Percentiles rank a stretch among this genome's conserved stretches.
phyloP scores from a whole-genome alignment of 2,888 invertebrate genomes.

The Steinernema scapterisci region DNA sequence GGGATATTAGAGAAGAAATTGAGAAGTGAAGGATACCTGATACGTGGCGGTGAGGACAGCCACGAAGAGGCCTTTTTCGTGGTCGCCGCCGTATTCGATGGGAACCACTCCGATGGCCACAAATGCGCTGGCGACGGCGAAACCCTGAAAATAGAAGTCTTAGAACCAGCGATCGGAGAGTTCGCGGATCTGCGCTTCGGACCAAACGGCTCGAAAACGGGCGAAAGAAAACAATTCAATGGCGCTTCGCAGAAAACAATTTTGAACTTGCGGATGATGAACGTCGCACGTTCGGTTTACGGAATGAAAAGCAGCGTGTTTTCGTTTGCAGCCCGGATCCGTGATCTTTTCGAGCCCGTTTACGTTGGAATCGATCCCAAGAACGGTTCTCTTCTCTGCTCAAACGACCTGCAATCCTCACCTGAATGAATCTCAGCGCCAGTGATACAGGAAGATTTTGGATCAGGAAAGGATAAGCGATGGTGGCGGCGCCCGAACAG shows the following conservation, averaged over 20 bases:
- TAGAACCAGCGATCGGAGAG: no score
- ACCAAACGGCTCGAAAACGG: no score
- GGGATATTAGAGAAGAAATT: background rate
- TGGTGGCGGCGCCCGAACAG: background rate
- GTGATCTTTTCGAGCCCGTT: no score
- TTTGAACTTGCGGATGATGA: no score
- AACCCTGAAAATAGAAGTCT: constrained; percentile 5
- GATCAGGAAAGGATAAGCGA: constrained; percentile 2
- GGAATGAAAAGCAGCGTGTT: no score
- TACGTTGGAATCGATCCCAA: no score
- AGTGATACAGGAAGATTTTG: background rate
- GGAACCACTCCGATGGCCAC: constrained; percentile 13
- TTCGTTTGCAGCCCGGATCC: no score
- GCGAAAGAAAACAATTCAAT: no score
- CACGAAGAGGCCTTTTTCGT: constrained; percentile 9
- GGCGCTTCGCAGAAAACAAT: no score
- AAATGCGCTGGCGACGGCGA: constrained; percentile 10
- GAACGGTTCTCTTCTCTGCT: background rate
- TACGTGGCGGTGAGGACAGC: background rate
- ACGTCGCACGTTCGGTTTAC: no score
- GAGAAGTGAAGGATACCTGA: background rate
- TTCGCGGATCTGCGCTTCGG: no score
- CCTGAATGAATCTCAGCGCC: constrained; percentile 8
- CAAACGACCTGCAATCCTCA: background rate
- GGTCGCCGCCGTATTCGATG: background rate